Conservation (phyloP, 2,888 invertebrate species). For the Tricholauxania praeusta region DNA sequence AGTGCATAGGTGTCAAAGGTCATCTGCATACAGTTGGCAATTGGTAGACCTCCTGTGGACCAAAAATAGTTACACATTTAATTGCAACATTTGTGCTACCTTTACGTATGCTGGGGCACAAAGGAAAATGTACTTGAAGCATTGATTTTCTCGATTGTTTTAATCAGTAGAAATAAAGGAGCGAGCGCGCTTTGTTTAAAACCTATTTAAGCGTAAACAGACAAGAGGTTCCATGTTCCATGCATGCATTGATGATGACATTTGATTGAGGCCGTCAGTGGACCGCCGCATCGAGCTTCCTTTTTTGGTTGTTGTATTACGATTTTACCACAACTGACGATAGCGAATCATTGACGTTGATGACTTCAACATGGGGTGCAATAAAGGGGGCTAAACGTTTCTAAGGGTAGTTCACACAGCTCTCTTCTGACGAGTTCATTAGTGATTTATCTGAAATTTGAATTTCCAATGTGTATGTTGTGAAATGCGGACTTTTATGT, state of each 20-base stretch:
- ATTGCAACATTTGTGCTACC: too few species aligned
- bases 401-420: conserved; percentile 6
- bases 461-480: conserved; percentile 6
- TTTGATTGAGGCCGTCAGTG: conserved; percentile 26
- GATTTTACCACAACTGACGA: conserved; percentile 21
- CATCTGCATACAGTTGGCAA: conserved; percentile 45
- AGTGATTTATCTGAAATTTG: conserved; percentile 33
- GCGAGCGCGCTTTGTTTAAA: conserved; percentile 9
- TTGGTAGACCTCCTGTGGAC: too few species aligned
- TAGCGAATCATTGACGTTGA: conserved; percentile 44
- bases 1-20: conserved; percentile 48
- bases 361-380: conserved; percentile 25
- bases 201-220: conserved; percentile 38
- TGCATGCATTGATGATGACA: conserved; percentile 30
- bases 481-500: neutral
- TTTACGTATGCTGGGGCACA: too few species aligned
- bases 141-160: too few species aligned
- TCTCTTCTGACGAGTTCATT: conserved; percentile 19
- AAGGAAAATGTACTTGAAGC: too few species aligned
- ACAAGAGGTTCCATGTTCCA: conserved; percentile 45
- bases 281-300: conserved; percentile 50
- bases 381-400: conserved; percentile 35
- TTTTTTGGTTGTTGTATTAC: neutral
- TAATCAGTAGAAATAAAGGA: neutral
- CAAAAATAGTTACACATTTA: too few species aligned